Evolutionary conservation across 2,888 invertebrate genomes (phyloP).

Genomic region (Eupithecia abbreviata): DNA sequence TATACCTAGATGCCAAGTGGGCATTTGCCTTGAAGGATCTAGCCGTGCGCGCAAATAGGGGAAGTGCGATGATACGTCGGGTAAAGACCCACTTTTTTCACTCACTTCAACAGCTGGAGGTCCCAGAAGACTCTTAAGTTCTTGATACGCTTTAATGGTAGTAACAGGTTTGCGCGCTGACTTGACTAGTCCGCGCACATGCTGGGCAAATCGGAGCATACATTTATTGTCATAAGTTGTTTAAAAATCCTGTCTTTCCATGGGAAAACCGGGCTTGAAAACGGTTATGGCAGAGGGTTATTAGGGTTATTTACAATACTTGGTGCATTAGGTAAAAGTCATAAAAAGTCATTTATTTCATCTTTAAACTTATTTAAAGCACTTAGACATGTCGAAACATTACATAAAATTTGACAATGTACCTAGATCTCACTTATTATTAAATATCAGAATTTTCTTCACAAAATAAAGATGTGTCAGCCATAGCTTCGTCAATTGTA

Average conservation of each 20-base stretch:
- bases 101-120: background rate
- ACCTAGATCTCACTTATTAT: too few relatives aligned
- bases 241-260: background rate
- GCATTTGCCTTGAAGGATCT: background rate
- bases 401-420: too few relatives aligned
- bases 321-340: background rate
- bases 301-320: background rate
- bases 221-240: background rate
- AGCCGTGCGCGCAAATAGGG: background rate
- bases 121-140: background rate
- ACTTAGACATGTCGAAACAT: too few relatives aligned
- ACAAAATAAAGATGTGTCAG: too few relatives aligned
- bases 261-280: background rate
- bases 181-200: background rate
- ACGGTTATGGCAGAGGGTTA: background rate
- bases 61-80: background rate
- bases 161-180: background rate
- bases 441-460: too few relatives aligned
- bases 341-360: too few relatives aligned
- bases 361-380: too few relatives aligned
- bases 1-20: background rate
- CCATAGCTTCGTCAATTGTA: too few relatives aligned
- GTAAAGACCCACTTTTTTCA: background rate
- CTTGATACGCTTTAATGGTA: background rate
- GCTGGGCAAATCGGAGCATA: conserved; percentile 3